Evolutionary conservation across 2,797 vertebrate genomes (phyloP).

Genomic region (Spinus pinus): DNA sequence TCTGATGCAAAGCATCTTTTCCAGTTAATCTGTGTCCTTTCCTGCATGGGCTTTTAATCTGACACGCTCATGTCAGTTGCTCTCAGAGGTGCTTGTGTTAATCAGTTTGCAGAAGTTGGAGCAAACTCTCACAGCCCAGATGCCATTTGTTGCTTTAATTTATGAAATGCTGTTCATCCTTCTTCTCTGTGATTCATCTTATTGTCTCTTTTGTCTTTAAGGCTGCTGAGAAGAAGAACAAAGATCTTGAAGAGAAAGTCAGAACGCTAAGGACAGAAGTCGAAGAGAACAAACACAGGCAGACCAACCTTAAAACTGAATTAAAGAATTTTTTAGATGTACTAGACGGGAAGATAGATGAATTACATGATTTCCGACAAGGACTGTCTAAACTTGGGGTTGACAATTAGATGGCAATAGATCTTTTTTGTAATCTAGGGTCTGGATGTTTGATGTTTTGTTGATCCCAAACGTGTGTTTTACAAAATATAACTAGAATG

Average conservation of each 20-base stretch:
- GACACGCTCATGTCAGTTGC: not conserved
- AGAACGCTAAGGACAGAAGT: conserved; percentile 83
- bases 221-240: conserved; percentile 88
- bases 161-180: not conserved
- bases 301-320: conserved; percentile 90
- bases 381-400: conserved; percentile 90
- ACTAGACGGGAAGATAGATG: conserved; percentile 94
- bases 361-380: conserved; percentile 93
- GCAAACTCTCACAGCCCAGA: not conserved
- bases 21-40: conserved; percentile 26
- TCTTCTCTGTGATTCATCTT: not conserved
- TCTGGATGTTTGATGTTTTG: conserved; percentile 62
- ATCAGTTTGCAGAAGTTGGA: not conserved
- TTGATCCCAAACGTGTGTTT: conserved; percentile 70
- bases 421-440: conserved; percentile 53
- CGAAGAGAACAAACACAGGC: conserved; percentile 86
- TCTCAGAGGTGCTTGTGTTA: not conserved
- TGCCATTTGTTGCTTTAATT: not conserved
- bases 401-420: conserved; percentile 81
- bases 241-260: conserved; percentile 86
- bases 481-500: conserved; percentile 57
- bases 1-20: conserved; percentile 51
- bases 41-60: not conserved
- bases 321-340: conserved; percentile 93
- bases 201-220: conserved; percentile 67